Base-by-base conservation (phyloP, 2,113 vertebrate genomes). In the Gymnogyps californianus region DNA sequence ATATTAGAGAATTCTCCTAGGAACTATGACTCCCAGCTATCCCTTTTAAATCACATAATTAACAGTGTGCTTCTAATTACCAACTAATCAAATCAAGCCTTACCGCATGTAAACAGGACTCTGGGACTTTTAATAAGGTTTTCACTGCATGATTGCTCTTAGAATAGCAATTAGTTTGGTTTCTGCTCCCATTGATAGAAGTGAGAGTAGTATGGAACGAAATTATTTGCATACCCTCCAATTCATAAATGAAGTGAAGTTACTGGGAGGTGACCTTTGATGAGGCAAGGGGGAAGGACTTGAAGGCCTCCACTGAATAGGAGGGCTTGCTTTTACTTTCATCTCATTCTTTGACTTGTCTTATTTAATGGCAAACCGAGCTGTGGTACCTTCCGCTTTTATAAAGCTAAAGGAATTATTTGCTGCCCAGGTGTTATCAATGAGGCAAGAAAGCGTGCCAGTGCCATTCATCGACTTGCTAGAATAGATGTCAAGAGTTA, bases 11-110 rank as follows among this genome's bases (percentile, higher is more conserved):
- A 57, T 42, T 85, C 64, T 79, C 65, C 55, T 31, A 62, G 77
- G 84, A 89, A 70, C 49, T 76, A 31, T 18, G 77, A 79, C 47
- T 87, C 69, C 71, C 57, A 86, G 65, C n/a, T 72, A 70, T 47
- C 42, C 62, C 22, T 75, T 82, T 81, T 40, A 88, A 94, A 90
- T 31, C 75, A 84, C 46, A 40, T 83, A 46, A 64, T 93, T 92
- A 94, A 64, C 57, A 79, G 89, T 47, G 83, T 85, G 58, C 58
- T 96, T 96, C 94, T 97, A 93, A 97, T 95, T 91, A 92, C 52
- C 86, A 86, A 20, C 89, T 93, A 96, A 98, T 97, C 94, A 96
- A 97, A 89, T 89, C 77, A 93, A 93, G 71, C 55, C 76, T 91
- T 84, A 64, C 69, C 22, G 10, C 89, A 86, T 87, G 70, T 81